These are phyloP conservation scores for Danio choprae DNA, from an alignment of 2,797 vertebrate genomes.

Conservation along the genomic window DNA sequence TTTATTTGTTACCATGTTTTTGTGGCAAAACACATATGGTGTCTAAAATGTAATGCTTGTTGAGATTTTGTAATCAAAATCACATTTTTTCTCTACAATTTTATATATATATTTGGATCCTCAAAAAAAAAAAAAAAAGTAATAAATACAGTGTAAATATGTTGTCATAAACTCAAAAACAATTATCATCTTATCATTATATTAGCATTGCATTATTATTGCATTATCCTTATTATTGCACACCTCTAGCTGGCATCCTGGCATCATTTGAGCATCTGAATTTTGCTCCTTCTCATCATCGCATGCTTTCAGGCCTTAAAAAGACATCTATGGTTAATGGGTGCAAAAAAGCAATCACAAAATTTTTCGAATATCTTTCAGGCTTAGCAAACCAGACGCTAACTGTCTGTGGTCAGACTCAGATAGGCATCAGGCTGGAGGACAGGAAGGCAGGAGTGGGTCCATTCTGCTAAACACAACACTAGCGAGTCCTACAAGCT, in stretches of 20 bases:
- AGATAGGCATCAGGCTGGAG: constrained; percentile 59
- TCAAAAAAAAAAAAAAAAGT: too few relatives aligned
- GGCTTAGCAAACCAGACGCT: constrained; percentile 23
- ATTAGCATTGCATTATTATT: too few relatives aligned
- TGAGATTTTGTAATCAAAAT: too few relatives aligned
- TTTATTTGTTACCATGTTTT: too few relatives aligned
- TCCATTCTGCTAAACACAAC: constrained; percentile 47
- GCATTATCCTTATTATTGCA: too few relatives aligned
- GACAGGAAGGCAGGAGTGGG: constrained; percentile 47
- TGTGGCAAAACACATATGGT: too few relatives aligned
- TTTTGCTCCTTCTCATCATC: neutral
- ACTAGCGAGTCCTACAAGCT: constrained; percentile 39
- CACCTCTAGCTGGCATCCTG: neutral
- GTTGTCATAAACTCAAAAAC: too few relatives aligned
- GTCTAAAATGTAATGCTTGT: too few relatives aligned
- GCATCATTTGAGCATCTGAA: neutral
- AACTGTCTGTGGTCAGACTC: constrained; percentile 47
- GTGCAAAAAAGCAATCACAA: constrained; percentile 5
- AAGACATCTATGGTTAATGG: constrained; percentile 36
- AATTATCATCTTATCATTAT: too few relatives aligned
- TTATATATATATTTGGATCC: too few relatives aligned
- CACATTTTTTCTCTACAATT: too few relatives aligned
- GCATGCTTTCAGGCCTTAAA: constrained; percentile 23
- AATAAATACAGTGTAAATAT: too few relatives aligned
- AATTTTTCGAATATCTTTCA: constrained; percentile 45